Evolutionary conservation across 53 echinoderm and acorn worm species (phyloP).

Genomic region (Crossaster papposus): DNA sequence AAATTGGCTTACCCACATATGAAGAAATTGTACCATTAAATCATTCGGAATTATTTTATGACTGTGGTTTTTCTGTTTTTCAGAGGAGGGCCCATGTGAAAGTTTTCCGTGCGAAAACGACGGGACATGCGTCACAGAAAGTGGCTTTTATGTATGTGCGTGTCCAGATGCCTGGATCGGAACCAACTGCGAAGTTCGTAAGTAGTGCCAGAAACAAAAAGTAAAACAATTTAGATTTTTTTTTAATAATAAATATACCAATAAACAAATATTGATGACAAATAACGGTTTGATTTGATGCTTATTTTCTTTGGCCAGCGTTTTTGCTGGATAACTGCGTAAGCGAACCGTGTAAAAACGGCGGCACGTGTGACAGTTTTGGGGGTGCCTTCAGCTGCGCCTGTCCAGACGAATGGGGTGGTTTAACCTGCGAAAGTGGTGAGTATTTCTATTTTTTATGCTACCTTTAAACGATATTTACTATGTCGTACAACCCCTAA

Average conservation of each 20-base stretch:
- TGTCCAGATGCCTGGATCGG: constrained; percentile 73
- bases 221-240: background rate
- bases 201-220: constrained; percentile 8
- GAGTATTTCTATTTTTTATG: background rate
- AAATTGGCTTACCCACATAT: too few species aligned
- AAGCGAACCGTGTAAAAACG: constrained; percentile 55
- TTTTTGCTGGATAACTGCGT: constrained; percentile 50
- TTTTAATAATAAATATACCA: too few species aligned
- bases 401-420: constrained; percentile 45
- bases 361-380: constrained; percentile 53
- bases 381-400: constrained; percentile 53
- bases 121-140: constrained; percentile 65
- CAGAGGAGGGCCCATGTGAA: constrained; percentile 75
- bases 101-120: constrained; percentile 86
- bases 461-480: too few species aligned
- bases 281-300: background rate
- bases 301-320: background rate
- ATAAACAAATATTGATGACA: too few species aligned
- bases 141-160: constrained; percentile 58
- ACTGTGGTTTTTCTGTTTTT: background rate
- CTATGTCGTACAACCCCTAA: too few species aligned
- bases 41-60: background rate
- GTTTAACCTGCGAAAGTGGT: constrained; percentile 58
- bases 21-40: too few species aligned
- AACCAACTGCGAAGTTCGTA: constrained; percentile 76